Base-by-base conservation (phyloP, 2,113 vertebrate species). In the Pungitius pungitius region DNA sequence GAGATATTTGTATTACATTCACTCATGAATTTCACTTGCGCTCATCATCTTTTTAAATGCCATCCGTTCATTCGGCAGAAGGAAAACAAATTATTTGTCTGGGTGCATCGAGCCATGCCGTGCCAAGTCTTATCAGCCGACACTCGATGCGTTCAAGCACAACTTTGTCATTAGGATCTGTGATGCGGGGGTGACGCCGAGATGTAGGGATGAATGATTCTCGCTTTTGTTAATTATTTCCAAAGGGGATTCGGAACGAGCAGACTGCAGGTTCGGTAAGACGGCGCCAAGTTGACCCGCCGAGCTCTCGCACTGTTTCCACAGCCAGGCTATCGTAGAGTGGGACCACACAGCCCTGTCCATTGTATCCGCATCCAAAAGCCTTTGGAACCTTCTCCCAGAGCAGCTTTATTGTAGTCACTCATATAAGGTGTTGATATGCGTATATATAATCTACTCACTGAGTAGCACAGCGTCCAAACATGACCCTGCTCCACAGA, bases 221-320 rank as follows among this genome's bases (percentile, higher is more conserved):
- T 68, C 61, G 47, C 45, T 56, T 63, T 55, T 84, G 62, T 75
- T 86, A 76, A 87, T 84, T 76, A 84, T 78, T 78, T 83, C 77
- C 67, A 72, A 40, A 45, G 74, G 74, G 81, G 64, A 67, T 78
- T 78, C 20, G 15, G 59, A 73, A 60, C 70, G 58, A 60, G 43
- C 55, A 24, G 47, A 40, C 22, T 8, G 2, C 15, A 56, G 65
- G 55, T 74, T 73, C n/a, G 43, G 20, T 40, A 22, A 22, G 47
- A 59, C 26, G 49, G 26, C 11, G 4, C 71, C 75, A 71, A 66
- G 55, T 47, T 66, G 75, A 78, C 75, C 61, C 18, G n/a, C 27
- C 4, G n/a, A 82, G 69, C 70, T n/a, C 18, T 6, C 4, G 2
- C 20, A 52, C 18, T 8, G 12, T 43, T 80, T 14, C 30, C n/a